Base-by-base conservation (phyloP, 2,797 vertebrate species). In the Sternotherus odoratus region DNA sequence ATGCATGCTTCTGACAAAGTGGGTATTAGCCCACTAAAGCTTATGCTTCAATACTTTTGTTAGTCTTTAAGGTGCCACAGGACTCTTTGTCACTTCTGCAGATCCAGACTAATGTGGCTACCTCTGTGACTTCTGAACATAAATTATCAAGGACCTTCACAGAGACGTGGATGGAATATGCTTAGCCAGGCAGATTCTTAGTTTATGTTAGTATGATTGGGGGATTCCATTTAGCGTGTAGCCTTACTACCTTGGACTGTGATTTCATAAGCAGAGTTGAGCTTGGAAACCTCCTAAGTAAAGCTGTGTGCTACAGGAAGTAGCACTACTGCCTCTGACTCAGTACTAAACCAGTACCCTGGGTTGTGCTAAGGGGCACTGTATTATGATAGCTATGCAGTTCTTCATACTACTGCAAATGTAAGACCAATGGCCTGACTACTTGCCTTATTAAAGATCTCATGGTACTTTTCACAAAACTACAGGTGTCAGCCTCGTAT, bases 371-470 rank as follows among this genome's bases (percentile, higher is more conserved):
- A 78, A 87, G 60, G 63, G 77, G 87, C 88, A 83, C 6, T 90
- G 85, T 79, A 88, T 83, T 30, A 53, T 23, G 74, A 88, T 92
- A 53, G 86, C 48, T 63, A 87, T 83, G 85, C 0, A 0, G 50
- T 83, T 85, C 90, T 86, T 92, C 2, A 5, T 93, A 91, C 33
- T 36, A 77, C 82, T 91, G 48, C 16, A 57, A 39, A 49, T 85
- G 81, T 60, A 93, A 96, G 89, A 56, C 66, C 84, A 80, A 88
- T 69, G 74, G 84, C 46, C 46, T 46, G 86, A 15, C n/a, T 53
- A 83, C 75, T 4, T 75, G 51, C 3, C 2, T 83, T 69, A 91
- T 80, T 89, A 78, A 89, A 94, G 39, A 53, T 49, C 51, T 36
- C 79, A 92, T 43, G 33, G 79, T 66, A 23, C 0, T 2, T 66